Percentiles rank a stretch among this genome's conserved stretches.
Conservation (phyloP, 2,113 vertebrate genomes). For the Beaufortia kweichowensis region DNA sequence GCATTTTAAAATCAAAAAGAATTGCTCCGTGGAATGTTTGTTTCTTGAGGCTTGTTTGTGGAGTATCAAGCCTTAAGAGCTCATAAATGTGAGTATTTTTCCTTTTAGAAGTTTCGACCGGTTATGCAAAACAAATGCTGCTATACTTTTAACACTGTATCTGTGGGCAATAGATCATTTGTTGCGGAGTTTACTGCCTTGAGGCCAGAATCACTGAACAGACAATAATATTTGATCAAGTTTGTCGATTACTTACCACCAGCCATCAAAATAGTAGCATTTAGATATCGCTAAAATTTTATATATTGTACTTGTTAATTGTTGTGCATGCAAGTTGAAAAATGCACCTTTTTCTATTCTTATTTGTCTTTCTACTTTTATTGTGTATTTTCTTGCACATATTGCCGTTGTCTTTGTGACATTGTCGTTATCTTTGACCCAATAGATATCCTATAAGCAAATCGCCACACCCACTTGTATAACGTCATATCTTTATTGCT, state of each 20-base stretch:
- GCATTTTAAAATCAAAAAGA: background rate
- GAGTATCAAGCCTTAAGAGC: background rate
- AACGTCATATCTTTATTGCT: background rate
- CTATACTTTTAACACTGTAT: background rate
- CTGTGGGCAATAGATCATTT: background rate
- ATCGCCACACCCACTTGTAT: constrained; percentile 7
- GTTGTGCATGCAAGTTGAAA: too few species aligned
- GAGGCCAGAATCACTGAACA: too few species aligned
- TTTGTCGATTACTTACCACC: too few species aligned
- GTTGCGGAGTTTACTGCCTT: background rate
- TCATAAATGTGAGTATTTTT: constrained; percentile 2
- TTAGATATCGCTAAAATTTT: too few species aligned
- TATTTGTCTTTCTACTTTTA: too few species aligned
- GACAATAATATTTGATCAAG: too few species aligned
- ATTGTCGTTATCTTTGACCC: background rate
- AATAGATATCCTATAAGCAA: background rate
- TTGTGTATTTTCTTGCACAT: background rate
- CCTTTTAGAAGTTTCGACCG: background rate
- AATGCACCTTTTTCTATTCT: too few species aligned
- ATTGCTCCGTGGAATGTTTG: background rate
- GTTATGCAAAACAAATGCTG: background rate
- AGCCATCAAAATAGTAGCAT: too few species aligned
- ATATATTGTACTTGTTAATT: background rate
- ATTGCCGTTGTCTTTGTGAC: background rate
- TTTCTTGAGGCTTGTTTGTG: background rate